Evolutionary conservation across 2,888 invertebrate species (phyloP).

Genomic region (Pristionchus fissidentatus): DNA sequence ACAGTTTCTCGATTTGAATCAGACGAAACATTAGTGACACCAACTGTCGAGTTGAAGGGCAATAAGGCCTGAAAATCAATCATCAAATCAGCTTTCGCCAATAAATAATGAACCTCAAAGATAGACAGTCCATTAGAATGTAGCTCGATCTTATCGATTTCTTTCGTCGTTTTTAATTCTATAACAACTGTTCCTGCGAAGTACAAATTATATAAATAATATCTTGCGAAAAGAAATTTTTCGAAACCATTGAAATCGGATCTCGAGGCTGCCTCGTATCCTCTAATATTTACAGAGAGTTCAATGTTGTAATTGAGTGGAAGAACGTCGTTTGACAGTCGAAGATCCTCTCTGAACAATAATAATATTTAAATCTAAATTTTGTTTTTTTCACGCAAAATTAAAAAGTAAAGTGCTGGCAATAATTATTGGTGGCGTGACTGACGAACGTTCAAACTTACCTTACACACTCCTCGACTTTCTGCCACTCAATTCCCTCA

Average conservation of each 20-base stretch:
- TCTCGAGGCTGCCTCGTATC: neutral
- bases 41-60: neutral
- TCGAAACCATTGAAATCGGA: conserved; percentile 13
- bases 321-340: neutral
- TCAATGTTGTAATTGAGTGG: neutral
- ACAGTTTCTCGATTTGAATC: neutral
- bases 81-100: too few species aligned
- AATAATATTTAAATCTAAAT: neutral
- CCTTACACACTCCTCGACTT: neutral
- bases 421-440: neutral
- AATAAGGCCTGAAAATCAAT: neutral
- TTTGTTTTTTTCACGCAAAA: too few species aligned
- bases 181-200: neutral
- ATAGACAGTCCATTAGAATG: conserved; percentile 1
- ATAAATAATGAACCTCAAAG: neutral
- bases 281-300: neutral
- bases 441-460: neutral
- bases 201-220: neutral
- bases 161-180: neutral
- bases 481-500: neutral
- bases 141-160: neutral
- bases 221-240: neutral
- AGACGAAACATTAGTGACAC: neutral
- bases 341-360: conserved; percentile 10
- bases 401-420: neutral